Evolutionary conservation across 2,888 invertebrate species (phyloP), one percentile per base, ranked within the genome.

Genomic region (Chalcosyrphus nemorum): DNA sequence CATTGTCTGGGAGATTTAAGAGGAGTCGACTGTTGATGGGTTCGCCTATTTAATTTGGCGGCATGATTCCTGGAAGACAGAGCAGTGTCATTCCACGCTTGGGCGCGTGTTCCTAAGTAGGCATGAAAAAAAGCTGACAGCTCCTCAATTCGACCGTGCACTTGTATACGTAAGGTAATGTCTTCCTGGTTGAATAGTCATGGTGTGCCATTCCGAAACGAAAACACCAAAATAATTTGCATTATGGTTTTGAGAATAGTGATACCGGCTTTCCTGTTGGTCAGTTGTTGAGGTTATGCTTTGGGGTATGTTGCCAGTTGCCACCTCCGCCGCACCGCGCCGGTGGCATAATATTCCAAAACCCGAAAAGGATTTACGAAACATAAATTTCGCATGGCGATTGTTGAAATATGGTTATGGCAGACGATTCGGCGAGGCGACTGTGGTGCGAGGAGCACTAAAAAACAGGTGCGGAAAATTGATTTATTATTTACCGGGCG

Each of bases 21-120:
- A 74, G 66, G 43, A 74, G 81, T 70, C 68, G 50, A 32, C 45
- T 45, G 45, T 32, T 57, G 54, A 54, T 54, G 68, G n/a, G 45
- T 65, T 71, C 59, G 77, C 71, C 77, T 72, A 65, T 77, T 82
- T 77, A 82, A 77, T 77, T 82, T 82, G 77, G 81, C 81, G 71
- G 77, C 77, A 81, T 82, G 65, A 82, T 82, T 71, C 81, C 81
- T 82, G 77, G 81, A 77, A 82, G 71, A 77, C 71, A 66, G n/a
- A n/a, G 17, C 71, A 27, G 63, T 71, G 63, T 35, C 43, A 43
- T 4, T 38, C 27, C 19, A 13, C 21, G 77, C 77, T 77, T 47
- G 77, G 59, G 21, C 24, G 71, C 63, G 65, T 38, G 41, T 77
- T 66, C 57, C 77, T 82, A 82, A 82, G 81, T 54, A 82, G 81